Evolutionary conservation across 2,888 invertebrate genomes (phyloP).

Genomic region (Lasioglossum zephyrum): DNA sequence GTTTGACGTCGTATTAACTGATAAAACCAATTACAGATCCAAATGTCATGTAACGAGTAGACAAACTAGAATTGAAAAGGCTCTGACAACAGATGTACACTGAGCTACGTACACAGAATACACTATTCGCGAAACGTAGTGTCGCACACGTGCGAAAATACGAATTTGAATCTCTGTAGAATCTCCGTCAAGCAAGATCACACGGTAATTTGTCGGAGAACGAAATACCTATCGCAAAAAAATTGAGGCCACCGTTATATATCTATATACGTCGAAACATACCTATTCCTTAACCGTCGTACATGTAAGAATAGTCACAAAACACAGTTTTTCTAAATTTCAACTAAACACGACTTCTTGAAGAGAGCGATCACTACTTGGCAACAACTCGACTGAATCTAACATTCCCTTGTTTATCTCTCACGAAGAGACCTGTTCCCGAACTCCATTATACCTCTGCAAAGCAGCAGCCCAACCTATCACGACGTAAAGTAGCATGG

Average conservation of each 20-base stretch:
- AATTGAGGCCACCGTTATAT: conserved; percentile 60
- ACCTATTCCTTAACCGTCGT: conserved; percentile 17
- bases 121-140: not conserved
- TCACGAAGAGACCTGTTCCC: conserved; percentile 30
- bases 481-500: not conserved
- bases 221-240: conserved; percentile 27
- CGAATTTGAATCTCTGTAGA: not conserved
- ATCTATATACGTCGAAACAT: conserved; percentile 22
- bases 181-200: not conserved
- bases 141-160: not conserved
- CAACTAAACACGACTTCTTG: conserved; percentile 14
- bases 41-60: conserved; percentile 44
- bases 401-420: conserved; percentile 52
- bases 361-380: conserved; percentile 8
- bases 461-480: conserved; percentile 26
- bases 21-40: conserved; percentile 48
- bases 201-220: not conserved
- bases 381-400: conserved; percentile 24
- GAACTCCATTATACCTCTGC: conserved; percentile 47
- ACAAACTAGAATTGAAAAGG: conserved; percentile 26
- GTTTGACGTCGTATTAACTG: conserved; percentile 29
- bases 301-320: not conserved
- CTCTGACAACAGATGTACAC: conserved; percentile 33
- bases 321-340: not conserved
- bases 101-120: not conserved